Evolutionary conservation across 2,888 invertebrate species (phyloP).

Genomic region (Melipona bicolor): DNA sequence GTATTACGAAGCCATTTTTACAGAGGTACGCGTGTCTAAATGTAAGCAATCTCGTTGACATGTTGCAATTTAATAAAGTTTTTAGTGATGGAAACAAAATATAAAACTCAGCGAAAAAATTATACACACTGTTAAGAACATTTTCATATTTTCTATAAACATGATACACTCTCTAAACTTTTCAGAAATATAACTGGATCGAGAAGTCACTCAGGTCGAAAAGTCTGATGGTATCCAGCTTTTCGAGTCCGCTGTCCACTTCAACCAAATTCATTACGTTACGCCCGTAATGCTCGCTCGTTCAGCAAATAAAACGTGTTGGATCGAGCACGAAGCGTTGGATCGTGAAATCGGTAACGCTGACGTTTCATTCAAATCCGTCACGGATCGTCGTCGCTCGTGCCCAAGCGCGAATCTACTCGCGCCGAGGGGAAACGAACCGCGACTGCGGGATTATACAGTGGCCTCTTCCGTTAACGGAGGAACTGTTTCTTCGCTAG

Average conservation of each 20-base stretch:
- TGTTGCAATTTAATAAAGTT: background rate
- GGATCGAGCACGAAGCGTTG: too few relatives aligned
- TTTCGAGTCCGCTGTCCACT: too few relatives aligned
- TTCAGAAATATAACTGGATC: too few relatives aligned
- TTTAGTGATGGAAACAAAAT: background rate
- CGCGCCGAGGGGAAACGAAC: background rate
- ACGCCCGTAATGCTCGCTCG: too few relatives aligned
- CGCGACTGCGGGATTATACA: background rate
- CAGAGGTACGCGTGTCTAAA: background rate
- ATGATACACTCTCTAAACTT: too few relatives aligned
- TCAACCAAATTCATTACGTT: too few relatives aligned
- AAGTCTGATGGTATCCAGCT: too few relatives aligned
- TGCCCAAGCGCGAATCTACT: background rate
- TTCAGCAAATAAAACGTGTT: too few relatives aligned
- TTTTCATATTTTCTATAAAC: too few relatives aligned
- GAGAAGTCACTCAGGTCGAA: too few relatives aligned
- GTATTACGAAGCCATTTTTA: background rate
- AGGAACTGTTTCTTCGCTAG: conserved; percentile 25
- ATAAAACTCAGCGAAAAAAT: too few relatives aligned
- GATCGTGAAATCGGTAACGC: background rate
- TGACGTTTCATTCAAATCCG: background rate
- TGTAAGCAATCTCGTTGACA: background rate
- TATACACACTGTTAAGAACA: too few relatives aligned
- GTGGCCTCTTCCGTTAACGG: conserved; percentile 26
- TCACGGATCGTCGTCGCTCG: background rate